Evolutionary conservation across 2,888 invertebrate genomes (phyloP).

Genomic region (Dilophus febrilis): DNA sequence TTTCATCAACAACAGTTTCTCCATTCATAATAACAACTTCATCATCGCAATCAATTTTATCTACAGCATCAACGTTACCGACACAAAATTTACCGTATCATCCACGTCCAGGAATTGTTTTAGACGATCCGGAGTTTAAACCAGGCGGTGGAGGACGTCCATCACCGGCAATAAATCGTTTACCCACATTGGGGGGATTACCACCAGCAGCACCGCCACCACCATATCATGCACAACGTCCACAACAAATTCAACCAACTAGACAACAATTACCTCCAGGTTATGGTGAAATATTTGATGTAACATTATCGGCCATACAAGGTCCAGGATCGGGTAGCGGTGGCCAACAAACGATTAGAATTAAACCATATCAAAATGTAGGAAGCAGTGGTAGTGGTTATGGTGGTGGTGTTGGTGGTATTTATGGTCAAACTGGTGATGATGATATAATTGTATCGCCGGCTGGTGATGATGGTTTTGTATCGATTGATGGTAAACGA

Average conservation of each 20-base stretch:
- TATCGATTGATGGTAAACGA: conserved; percentile 79
- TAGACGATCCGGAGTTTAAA: conserved; percentile 69
- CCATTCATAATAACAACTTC: conserved; percentile 7
- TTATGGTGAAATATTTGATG: conserved; percentile 71
- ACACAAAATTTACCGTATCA: conserved; percentile 35
- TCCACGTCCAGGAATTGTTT: conserved; percentile 68
- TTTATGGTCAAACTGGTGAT: conserved; percentile 23
- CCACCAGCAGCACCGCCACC: conserved; percentile 14
- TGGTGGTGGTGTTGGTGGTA: conserved; percentile 26
- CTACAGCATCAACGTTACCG: conserved; percentile 14
- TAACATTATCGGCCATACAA: conserved; percentile 76
- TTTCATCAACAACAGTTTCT: conserved; percentile 7
- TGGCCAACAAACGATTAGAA: conserved; percentile 28
- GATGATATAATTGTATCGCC: conserved; percentile 63
- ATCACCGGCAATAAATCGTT: conserved; percentile 21
- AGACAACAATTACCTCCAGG: conserved; percentile 31
- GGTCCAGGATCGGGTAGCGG: conserved; percentile 40
- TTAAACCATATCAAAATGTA: conserved; percentile 20
- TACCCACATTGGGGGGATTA: conserved; percentile 11
- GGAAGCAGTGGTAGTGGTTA: conserved; percentile 18
- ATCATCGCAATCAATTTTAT: conserved; percentile 13
- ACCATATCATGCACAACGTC: conserved; percentile 15
- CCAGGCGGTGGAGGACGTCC: conserved; percentile 36
- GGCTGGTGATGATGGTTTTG: conserved; percentile 67
- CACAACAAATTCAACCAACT: conserved; percentile 29